A percentile compares a stretch with the other conserved stretches of the same genome.
Evolutionary conservation across 2,113 vertebrate species (phyloP).

Genomic region (Charadrius vociferus): DNA sequence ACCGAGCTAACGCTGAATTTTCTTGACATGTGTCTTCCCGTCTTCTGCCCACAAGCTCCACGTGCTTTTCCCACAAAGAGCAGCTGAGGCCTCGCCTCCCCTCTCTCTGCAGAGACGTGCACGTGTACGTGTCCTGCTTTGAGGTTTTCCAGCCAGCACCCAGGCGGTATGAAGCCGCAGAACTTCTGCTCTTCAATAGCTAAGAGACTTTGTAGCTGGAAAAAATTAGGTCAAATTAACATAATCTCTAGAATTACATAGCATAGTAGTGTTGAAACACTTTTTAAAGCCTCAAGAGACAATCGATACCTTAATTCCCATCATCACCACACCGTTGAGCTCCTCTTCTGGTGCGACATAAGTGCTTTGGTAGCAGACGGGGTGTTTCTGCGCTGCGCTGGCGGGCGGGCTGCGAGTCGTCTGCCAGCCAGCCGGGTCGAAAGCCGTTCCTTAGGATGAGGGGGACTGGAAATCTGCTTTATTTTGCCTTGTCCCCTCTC

Average conservation of each 20-base stretch:
- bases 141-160: background rate
- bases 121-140: rapidly evolving
- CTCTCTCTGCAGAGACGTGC: too few relatives aligned
- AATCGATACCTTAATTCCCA: constrained; percentile 18
- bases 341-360: background rate
- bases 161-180: background rate
- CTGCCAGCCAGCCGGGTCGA: background rate
- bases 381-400: background rate
- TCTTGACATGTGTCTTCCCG: background rate
- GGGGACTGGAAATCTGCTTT: background rate
- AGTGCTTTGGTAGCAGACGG: background rate
- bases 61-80: background rate
- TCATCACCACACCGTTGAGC: background rate
- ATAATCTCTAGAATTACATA: constrained; percentile 50
- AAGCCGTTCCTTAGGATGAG: background rate
- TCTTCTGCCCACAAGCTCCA: background rate
- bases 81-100: background rate
- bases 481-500: background rate
- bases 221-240: constrained; percentile 58
- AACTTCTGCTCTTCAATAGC: background rate
- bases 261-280: constrained; percentile 12
- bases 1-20: background rate
- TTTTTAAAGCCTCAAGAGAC: constrained; percentile 18
- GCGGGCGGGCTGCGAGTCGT: background rate
- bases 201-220: constrained; percentile 29